Evolutionary conservation across 1,140 invertebrate genomes (phyloP).

Genomic region (Trichonephila inaurata): DNA sequence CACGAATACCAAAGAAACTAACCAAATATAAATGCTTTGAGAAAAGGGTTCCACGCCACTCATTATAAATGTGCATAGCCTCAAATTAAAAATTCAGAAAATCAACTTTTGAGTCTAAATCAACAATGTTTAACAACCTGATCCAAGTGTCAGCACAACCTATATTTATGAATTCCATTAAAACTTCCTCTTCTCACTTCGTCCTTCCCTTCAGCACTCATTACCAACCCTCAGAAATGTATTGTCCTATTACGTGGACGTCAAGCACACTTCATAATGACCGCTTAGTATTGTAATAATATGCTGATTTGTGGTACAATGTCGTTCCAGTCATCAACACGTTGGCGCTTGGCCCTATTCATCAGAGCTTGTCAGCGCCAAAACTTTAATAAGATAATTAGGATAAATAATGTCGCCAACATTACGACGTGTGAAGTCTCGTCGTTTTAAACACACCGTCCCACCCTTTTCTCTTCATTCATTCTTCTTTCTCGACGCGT

Average conservation of each 20-base stretch:
- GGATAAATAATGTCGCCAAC: constrained; percentile 40
- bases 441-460: constrained; percentile 26
- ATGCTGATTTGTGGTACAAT: constrained; percentile 32
- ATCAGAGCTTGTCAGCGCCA: constrained; percentile 44
- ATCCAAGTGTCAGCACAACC: not conserved
- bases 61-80: too few relatives aligned
- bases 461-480: not conserved
- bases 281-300: constrained; percentile 33
- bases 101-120: not conserved
- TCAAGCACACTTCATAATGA: constrained; percentile 11
- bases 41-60: not conserved
- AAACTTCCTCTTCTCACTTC: not conserved
- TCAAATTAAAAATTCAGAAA: too few relatives aligned
- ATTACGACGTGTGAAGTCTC: constrained; percentile 46
- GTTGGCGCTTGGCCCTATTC: not conserved
- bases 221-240: not conserved
- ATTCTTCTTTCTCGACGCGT: constrained; percentile 24
- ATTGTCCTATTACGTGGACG: not conserved
- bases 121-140: not conserved
- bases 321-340: constrained; percentile 8
- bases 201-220: not conserved
- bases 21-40: not conserved
- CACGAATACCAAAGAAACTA: too few relatives aligned
- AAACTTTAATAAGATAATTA: constrained; percentile 66
- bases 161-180: constrained; percentile 16